A percentile compares a stretch with the other conserved stretches of the same genome.
phyloP scores from a whole-genome alignment of 2,797 vertebrate species.

The Oryzias dopingdopingensis region DNA sequence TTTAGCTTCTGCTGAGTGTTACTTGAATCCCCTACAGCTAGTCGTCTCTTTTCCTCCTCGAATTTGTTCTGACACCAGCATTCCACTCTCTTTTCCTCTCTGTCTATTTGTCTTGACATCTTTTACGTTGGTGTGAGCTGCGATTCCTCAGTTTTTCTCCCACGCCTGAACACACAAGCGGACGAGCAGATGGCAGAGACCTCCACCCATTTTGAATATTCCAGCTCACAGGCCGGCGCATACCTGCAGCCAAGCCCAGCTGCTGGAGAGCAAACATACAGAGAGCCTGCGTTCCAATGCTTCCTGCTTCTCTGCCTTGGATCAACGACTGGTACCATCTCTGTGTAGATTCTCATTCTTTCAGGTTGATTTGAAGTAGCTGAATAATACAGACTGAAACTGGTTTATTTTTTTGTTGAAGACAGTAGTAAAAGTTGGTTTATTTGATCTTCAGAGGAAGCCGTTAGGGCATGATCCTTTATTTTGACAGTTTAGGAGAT shows the following conservation, averaged over 20 bases:
- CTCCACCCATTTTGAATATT: conserved; percentile 50
- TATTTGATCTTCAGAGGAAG: no score
- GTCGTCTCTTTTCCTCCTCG: conserved; percentile 9
- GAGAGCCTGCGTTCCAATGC: conserved; percentile 49
- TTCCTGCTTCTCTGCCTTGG: conserved; percentile 53
- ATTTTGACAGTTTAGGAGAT: no score
- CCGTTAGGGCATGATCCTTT: no score
- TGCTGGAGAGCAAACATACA: conserved; percentile 60
- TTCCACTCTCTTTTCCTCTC: conserved; percentile 29
- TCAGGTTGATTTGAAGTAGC: no score
- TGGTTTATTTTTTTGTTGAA: no score
- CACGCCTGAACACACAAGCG: conserved; percentile 16
- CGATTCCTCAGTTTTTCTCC: conserved; percentile 40
- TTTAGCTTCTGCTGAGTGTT: conserved; percentile 16
- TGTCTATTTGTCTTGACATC: conserved; percentile 51
- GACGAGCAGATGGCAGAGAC: conserved; percentile 39
- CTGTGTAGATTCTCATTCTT: no score
- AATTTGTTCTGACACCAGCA: conserved; percentile 19
- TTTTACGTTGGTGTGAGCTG: conserved; percentile 22
- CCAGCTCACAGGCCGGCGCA: conserved; percentile 41
- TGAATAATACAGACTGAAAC: no score
- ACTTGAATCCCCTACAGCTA: conserved; percentile 22
- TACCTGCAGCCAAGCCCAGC: conserved; percentile 57
- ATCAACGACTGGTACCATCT: conserved; percentile 33
- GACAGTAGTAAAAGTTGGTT: no score